Conservation (phyloP, 2,888 invertebrate genomes). For the Ectropis crepuscularia region DNA sequence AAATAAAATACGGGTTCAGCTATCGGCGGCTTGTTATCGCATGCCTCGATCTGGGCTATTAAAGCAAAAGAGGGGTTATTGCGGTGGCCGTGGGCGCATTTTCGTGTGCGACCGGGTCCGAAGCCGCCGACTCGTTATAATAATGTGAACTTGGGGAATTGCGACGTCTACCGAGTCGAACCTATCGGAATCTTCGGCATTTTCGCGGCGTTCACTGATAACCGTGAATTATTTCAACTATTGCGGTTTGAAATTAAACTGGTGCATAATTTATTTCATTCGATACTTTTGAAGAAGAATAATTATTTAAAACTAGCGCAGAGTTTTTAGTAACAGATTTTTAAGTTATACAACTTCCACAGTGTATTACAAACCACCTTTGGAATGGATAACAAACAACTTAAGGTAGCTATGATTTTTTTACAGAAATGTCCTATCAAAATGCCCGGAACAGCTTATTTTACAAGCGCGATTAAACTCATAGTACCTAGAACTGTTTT, state of each 20-base stretch:
- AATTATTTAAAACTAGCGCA: too few species aligned
- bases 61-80: constrained; percentile 79
- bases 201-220: constrained; percentile 43
- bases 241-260: constrained; percentile 28
- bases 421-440: too few species aligned
- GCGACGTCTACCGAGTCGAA: constrained; percentile 76
- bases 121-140: constrained; percentile 82
- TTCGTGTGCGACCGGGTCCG: constrained; percentile 74
- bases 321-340: too few species aligned
- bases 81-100: constrained; percentile 78
- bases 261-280: too few species aligned
- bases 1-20: constrained; percentile 85
- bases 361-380: too few species aligned
- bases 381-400: too few species aligned
- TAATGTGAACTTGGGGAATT: constrained; percentile 84
- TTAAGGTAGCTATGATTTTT: too few species aligned
- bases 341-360: too few species aligned
- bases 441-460: too few species aligned
- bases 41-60: constrained; percentile 81
- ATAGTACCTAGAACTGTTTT: too few species aligned
- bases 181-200: constrained; percentile 55
- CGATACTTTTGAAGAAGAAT: too few species aligned
- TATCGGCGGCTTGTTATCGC: constrained; percentile 85
- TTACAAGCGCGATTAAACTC: too few species aligned
- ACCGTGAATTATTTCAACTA: constrained; percentile 40